phyloP scores from a whole-genome alignment of 2,113 vertebrate species.

The Neoarius graeffei region DNA sequence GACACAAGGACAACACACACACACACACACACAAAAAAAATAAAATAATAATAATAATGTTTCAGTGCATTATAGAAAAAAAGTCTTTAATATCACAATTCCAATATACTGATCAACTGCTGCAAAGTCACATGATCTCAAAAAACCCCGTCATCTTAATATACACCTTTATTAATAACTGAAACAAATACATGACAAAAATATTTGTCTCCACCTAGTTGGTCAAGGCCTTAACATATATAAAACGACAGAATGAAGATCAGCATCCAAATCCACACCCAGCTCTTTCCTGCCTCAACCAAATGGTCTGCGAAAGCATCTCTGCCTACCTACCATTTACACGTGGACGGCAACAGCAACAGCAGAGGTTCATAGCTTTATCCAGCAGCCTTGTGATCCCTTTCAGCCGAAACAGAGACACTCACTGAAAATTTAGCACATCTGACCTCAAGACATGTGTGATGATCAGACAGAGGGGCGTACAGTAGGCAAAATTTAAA shows the following conservation, averaged over 20 bases:
- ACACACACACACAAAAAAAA: neutral
- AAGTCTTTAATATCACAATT: neutral
- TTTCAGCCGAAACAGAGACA: slow-evolving; percentile 64
- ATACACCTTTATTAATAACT: neutral
- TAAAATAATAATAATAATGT: neutral
- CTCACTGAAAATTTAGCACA: slow-evolving; percentile 59
- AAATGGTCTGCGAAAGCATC: neutral
- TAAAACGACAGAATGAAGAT: neutral
- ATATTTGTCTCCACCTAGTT: neutral
- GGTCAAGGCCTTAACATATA: neutral
- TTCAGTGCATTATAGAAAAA: neutral
- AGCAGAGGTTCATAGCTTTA: slow-evolving; percentile 72
- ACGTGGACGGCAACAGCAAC: slow-evolving; percentile 62
- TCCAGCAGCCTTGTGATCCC: slow-evolving; percentile 53
- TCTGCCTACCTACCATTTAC: slow-evolving; percentile 61
- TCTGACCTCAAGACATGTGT: slow-evolving; percentile 69
- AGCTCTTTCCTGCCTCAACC: neutral
- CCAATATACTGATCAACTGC: neutral
- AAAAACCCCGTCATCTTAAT: too few species aligned
- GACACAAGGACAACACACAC: neutral
- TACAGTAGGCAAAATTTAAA: slow-evolving; percentile 52
- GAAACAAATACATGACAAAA: neutral
- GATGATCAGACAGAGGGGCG: slow-evolving; percentile 69
- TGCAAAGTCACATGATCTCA: neutral
- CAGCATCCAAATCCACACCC: neutral